Conservation (phyloP, 2,113 vertebrate genomes). For the Lepus americanus region DNA sequence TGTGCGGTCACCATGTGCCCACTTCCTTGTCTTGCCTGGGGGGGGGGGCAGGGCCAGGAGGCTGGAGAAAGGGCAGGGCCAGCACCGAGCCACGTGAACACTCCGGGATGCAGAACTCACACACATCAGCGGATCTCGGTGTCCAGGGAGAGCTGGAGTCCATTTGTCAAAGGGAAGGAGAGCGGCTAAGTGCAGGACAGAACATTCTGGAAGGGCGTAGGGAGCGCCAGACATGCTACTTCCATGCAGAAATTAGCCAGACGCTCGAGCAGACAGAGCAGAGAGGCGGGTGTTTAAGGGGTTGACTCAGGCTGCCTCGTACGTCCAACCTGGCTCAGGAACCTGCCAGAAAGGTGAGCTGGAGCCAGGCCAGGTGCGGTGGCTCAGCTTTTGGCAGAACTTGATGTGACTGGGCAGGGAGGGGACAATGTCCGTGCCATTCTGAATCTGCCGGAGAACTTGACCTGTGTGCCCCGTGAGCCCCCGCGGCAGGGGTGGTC, state of each 20-base stretch:
- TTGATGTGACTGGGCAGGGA: not conserved
- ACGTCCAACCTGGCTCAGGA: not conserved
- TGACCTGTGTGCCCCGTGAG: not conserved
- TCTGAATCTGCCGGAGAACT: not conserved
- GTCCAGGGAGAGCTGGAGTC: conserved; percentile 58
- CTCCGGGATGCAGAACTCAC: conserved; percentile 44
- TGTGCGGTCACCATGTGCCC: not conserved
- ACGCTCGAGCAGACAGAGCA: conserved; percentile 35
- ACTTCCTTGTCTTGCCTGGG: not conserved
- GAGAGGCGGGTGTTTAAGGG: not conserved
- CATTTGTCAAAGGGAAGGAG: conserved; percentile 75
- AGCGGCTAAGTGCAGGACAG: conserved; percentile 51
- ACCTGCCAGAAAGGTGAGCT: not conserved
- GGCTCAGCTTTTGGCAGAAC: not conserved
- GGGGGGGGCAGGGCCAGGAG: conserved; percentile 60
- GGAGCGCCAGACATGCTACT: conserved; percentile 9
- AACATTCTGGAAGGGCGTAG: conserved; percentile 55
- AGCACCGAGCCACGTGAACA: conserved; percentile 6
- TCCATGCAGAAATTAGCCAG: conserved; percentile 35
- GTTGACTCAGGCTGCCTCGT: accelerated
- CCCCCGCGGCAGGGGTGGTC: no score
- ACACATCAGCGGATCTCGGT: conserved; percentile 66
- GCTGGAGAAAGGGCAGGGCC: conserved; percentile 1
- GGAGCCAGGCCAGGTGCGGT: not conserved
- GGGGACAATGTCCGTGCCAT: not conserved